Percentiles rank a stretch among this genome's conserved stretches.
Conservation (phyloP, 2,797 vertebrate species). For the Siniperca scherzeri region DNA sequence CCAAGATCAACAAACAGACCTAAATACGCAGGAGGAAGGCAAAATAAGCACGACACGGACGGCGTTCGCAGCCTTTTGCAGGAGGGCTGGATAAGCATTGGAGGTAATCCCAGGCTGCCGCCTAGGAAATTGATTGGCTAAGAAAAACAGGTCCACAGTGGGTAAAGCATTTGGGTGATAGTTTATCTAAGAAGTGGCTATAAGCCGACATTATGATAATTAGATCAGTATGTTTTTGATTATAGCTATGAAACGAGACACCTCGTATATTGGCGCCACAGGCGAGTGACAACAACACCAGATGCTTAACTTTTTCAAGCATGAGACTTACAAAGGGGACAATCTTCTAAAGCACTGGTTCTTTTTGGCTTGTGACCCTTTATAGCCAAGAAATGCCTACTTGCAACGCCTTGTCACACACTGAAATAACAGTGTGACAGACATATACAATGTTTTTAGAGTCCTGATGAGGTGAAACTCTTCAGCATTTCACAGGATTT, state of each 20-base stretch:
- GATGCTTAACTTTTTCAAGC: constrained; percentile 59
- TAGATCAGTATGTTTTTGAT: constrained; percentile 76
- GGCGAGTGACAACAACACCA: constrained; percentile 50
- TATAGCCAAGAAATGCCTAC: constrained; percentile 8
- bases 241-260: constrained; percentile 71
- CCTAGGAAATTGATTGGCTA: constrained; percentile 82
- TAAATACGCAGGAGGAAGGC: constrained; percentile 66
- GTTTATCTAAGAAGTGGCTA: constrained; percentile 70
- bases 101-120: constrained; percentile 74
- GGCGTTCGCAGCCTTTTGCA: constrained; percentile 33
- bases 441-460: not conserved
- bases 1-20: constrained; percentile 80
- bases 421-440: not conserved
- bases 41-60: constrained; percentile 76
- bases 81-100: constrained; percentile 54
- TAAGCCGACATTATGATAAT: constrained; percentile 76
- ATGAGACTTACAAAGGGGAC: constrained; percentile 38
- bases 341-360: constrained; percentile 27
- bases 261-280: constrained; percentile 34
- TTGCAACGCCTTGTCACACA: not conserved
- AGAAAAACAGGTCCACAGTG: constrained; percentile 72
- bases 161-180: constrained; percentile 56
- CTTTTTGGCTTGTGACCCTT: constrained; percentile 7
- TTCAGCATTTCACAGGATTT: not conserved
- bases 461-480: not conserved